A percentile compares a stretch with the other conserved stretches of the same genome.
Evolutionary conservation across 2,888 invertebrate species (phyloP).

Genomic region (Ochropleura plecta): DNA sequence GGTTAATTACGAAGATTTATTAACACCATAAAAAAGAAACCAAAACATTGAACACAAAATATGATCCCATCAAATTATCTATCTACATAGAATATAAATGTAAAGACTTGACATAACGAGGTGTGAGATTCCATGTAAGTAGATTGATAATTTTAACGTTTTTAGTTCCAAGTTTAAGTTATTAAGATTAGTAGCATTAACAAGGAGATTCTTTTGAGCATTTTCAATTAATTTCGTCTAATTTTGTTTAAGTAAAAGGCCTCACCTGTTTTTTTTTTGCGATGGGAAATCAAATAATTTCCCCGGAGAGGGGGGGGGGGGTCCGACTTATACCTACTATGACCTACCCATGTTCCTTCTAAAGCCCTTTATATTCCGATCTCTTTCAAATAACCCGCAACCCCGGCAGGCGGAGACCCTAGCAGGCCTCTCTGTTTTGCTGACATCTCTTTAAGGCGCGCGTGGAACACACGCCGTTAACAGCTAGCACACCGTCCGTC

Average conservation of each 20-base stretch:
- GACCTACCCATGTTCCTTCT: too few species aligned
- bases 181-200: neutral
- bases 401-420: too few species aligned
- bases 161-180: neutral
- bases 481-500: too few species aligned
- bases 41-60: constrained; percentile 43
- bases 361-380: too few species aligned
- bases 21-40: constrained; percentile 54
- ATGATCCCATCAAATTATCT: constrained; percentile 21
- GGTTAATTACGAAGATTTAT: constrained; percentile 56
- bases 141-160: neutral
- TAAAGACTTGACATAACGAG: neutral
- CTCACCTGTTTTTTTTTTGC: neutral
- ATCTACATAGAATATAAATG: neutral
- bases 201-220: neutral
- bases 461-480: too few species aligned
- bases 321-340: too few species aligned
- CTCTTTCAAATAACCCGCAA: too few species aligned
- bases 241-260: neutral
- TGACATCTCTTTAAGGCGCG: too few species aligned
- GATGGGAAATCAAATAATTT: too few species aligned
- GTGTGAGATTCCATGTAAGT: constrained; percentile 10
- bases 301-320: too few species aligned
- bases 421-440: too few species aligned
- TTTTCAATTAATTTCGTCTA: neutral